Percentiles rank a stretch among this genome's conserved stretches.
Evolutionary conservation across 2,888 invertebrate genomes (phyloP).

Genomic region (Luffia ferchaultella): DNA sequence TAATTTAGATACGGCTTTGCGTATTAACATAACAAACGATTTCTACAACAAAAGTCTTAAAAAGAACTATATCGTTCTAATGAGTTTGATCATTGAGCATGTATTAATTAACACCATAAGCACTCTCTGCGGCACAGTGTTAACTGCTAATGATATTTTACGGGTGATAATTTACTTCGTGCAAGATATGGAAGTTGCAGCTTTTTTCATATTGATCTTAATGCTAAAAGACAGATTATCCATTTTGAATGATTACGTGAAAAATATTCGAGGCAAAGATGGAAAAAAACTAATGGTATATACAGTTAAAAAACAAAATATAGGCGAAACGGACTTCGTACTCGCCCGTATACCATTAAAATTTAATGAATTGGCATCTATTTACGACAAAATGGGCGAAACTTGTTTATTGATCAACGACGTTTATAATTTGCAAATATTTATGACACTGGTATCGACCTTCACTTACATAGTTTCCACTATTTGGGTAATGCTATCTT

Average conservation of each 20-base stretch:
- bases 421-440: constrained; percentile 38
- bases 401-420: constrained; percentile 28
- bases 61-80: too few species aligned
- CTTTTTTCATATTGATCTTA: constrained; percentile 27
- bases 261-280: constrained; percentile 18
- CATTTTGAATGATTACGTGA: constrained; percentile 28
- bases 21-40: constrained; percentile 19
- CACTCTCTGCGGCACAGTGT: too few species aligned
- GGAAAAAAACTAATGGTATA: not conserved
- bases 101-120: too few species aligned
- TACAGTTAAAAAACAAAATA: not conserved
- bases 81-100: too few species aligned
- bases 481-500: constrained; percentile 32
- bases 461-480: constrained; percentile 33
- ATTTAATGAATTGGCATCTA: constrained; percentile 23
- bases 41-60: constrained; percentile 27
- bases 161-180: too few species aligned
- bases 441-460: constrained; percentile 29
- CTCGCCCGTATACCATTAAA: not conserved
- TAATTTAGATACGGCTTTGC: constrained; percentile 23
- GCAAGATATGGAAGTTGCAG: constrained; percentile 29
- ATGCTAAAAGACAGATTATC: constrained; percentile 26
- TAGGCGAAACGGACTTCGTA: not conserved
- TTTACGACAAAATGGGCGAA: constrained; percentile 31
- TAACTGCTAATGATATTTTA: too few species aligned